Conservation (phyloP, 2,113 vertebrate species). For the Lichenostomus cassidix region DNA sequence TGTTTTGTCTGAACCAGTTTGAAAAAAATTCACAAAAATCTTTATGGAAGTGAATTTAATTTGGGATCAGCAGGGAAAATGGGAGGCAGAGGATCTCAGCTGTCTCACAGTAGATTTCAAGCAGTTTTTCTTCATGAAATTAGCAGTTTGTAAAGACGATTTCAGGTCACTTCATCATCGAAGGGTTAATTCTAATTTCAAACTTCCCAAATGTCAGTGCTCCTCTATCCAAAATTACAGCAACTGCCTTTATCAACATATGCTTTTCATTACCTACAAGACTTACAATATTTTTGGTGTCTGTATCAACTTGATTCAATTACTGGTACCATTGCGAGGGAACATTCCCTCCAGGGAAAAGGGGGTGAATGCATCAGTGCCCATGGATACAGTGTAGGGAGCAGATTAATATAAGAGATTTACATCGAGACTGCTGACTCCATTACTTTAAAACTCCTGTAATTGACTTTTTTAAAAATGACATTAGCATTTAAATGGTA, state of each 20-base stretch:
- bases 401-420: conserved; percentile 67
- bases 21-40: background rate
- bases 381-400: conserved; percentile 47
- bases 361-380: conserved; percentile 68
- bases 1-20: background rate
- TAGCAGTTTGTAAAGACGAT: background rate
- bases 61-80: background rate
- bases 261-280: conserved; percentile 82
- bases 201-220: conserved; percentile 78
- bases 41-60: background rate
- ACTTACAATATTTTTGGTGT: conserved; percentile 79
- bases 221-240: conserved; percentile 71
- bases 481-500: conserved; percentile 93
- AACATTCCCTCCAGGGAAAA: conserved; percentile 77
- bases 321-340: conserved; percentile 81
- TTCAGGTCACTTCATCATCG: conserved; percentile 33
- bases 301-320: conserved; percentile 89
- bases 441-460: conserved; percentile 79
- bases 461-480: conserved; percentile 86
- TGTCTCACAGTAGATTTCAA: background rate
- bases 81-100: background rate
- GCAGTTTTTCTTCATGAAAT: background rate
- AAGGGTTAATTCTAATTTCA: conserved; percentile 45
- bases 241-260: conserved; percentile 74
- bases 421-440: conserved; percentile 80